Conservation (phyloP, 2,888 invertebrate genomes). For the Mantis religiosa region DNA sequence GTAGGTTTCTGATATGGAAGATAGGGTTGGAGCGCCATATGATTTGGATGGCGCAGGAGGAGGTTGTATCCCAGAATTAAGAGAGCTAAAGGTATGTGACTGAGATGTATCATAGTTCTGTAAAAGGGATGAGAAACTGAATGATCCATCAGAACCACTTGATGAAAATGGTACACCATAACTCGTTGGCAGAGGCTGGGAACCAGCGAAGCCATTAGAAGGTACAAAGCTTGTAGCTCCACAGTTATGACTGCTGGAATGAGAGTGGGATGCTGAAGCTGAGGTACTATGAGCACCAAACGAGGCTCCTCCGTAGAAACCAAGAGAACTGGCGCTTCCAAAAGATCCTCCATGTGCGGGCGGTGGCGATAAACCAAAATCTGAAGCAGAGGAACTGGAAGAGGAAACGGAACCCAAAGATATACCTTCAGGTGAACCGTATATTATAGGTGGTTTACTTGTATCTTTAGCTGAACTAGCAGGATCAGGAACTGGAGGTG, state of each 20-base stretch:
- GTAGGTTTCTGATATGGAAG: not conserved
- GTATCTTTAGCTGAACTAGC: constrained; percentile 38
- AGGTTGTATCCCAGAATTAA: constrained; percentile 32
- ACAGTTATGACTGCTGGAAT: constrained; percentile 24
- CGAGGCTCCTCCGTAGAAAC: constrained; percentile 3
- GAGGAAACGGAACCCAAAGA: constrained; percentile 13
- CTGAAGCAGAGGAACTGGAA: not conserved
- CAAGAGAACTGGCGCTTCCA: not conserved
- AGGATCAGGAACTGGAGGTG: constrained; percentile 57
- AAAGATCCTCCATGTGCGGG: not conserved
- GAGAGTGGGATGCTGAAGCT: constrained; percentile 37
- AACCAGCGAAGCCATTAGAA: constrained; percentile 24
- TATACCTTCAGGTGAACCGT: constrained; percentile 34
- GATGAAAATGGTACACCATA: constrained; percentile 34
- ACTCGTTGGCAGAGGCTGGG: constrained; percentile 23
- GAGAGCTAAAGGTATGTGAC: not conserved
- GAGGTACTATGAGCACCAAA: constrained; percentile 36
- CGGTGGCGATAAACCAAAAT: not conserved
- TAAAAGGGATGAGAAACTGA: constrained; percentile 31
- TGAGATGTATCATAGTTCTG: constrained; percentile 32
- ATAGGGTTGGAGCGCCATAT: constrained; percentile 6
- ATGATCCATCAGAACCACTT: not conserved
- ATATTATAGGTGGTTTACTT: constrained; percentile 36
- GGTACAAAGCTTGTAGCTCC: constrained; percentile 30
- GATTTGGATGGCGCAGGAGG: constrained; percentile 2